These are phyloP conservation scores for Sitobion miscanthi DNA, from an alignment of 1,140 invertebrate genomes.

Conservation along the genomic window DNA sequence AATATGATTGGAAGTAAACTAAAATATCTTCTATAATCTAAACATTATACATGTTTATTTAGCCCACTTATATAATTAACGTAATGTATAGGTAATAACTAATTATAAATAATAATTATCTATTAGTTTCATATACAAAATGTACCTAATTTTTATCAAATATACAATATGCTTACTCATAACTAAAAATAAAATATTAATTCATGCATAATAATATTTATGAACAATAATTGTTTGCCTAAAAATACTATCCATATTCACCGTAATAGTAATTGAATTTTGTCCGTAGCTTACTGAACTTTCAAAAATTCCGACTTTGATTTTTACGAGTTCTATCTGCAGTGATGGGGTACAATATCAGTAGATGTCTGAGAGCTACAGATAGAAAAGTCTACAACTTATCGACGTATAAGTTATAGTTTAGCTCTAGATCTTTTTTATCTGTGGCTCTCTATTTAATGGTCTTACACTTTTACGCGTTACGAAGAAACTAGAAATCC, in stretches of 20 bases:
- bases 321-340: background rate
- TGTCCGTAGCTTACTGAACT: background rate
- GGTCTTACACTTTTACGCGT: background rate
- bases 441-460: background rate
- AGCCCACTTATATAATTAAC: background rate
- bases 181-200: conserved; percentile 18
- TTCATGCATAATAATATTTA: background rate
- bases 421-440: background rate
- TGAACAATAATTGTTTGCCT: background rate
- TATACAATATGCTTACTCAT: background rate
- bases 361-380: background rate
- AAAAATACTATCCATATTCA: background rate
- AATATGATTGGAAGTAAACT: background rate
- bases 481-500: conserved; percentile 17
- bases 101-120: background rate
- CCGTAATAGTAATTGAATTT: background rate
- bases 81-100: background rate
- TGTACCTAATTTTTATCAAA: background rate
- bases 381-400: too few species aligned
- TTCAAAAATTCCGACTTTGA: background rate
- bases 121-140: background rate
- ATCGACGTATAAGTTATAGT: background rate
- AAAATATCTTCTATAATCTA: background rate
- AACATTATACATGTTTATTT: background rate
- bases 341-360: background rate